Evolutionary conservation across 2,113 vertebrate genomes (phyloP).

Genomic region (Saimiri boliviensis): DNA sequence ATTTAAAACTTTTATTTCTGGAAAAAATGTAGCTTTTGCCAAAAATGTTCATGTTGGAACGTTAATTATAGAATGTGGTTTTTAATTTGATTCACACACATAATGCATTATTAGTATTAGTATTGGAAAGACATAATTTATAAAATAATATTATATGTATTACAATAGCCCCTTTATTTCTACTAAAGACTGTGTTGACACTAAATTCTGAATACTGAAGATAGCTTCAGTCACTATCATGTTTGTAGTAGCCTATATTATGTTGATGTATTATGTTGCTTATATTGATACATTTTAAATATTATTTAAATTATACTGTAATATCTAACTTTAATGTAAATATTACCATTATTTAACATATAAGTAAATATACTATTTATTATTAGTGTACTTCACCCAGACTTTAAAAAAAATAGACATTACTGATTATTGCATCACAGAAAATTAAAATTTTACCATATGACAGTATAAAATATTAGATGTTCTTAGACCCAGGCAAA

Average conservation of each 20-base stretch:
- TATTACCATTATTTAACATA: neutral
- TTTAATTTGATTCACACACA: neutral
- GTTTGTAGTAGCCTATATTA: neutral
- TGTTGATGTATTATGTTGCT: too few species aligned
- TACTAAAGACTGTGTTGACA: neutral
- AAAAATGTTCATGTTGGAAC: neutral
- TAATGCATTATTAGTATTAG: neutral
- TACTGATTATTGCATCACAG: neutral
- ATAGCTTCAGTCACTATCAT: neutral
- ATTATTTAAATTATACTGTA: neutral
- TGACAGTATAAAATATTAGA: neutral
- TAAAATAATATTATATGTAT: neutral
- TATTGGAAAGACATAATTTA: neutral
- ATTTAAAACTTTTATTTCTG: neutral
- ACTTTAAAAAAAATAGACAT: neutral
- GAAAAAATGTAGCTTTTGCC: neutral
- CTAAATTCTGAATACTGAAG: neutral
- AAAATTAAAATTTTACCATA: neutral
- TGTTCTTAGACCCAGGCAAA: neutral
- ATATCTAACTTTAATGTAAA: neutral
- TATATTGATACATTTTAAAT: neutral
- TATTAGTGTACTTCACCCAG: neutral
- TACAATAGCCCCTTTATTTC: neutral
- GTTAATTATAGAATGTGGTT: neutral
- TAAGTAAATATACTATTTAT: neutral